These are phyloP conservation scores for Heliconius aoede DNA, from an alignment of 2,888 invertebrate genomes.

Conservation along the genomic window DNA sequence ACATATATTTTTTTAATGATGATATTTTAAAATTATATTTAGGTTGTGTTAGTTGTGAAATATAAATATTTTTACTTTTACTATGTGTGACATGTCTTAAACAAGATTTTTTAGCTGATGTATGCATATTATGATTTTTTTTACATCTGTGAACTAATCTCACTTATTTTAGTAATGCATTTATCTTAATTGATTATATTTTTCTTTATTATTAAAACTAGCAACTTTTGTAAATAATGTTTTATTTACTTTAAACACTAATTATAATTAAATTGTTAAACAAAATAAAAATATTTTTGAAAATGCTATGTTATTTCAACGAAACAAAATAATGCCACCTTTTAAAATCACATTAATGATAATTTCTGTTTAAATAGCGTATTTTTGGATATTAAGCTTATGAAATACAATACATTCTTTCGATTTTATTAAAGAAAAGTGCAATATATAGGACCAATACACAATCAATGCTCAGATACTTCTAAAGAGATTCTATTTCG, in stretches of 20 bases:
- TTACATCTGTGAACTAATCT: background rate
- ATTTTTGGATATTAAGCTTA: too few relatives aligned
- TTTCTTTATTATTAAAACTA: background rate
- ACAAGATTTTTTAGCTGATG: too few relatives aligned
- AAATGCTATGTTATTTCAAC: background rate
- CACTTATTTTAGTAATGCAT: background rate
- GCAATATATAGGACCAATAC: too few relatives aligned
- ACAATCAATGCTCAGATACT: too few relatives aligned
- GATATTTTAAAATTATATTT: background rate
- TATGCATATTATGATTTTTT: background rate
- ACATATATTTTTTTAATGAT: background rate
- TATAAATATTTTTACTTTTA: background rate
- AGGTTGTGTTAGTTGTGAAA: slow-evolving; percentile 17
- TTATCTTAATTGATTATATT: background rate
- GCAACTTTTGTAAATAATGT: background rate
- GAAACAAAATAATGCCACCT: background rate
- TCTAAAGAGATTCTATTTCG: too few relatives aligned
- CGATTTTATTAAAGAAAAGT: too few relatives aligned
- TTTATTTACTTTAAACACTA: background rate
- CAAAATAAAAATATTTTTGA: background rate
- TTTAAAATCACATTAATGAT: background rate
- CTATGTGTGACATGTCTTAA: background rate
- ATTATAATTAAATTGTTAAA: background rate
- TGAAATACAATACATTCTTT: too few relatives aligned
- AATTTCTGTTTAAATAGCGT: background rate